Base-by-base conservation (phyloP, 2,113 vertebrate genomes). In the Cavia aperea region DNA sequence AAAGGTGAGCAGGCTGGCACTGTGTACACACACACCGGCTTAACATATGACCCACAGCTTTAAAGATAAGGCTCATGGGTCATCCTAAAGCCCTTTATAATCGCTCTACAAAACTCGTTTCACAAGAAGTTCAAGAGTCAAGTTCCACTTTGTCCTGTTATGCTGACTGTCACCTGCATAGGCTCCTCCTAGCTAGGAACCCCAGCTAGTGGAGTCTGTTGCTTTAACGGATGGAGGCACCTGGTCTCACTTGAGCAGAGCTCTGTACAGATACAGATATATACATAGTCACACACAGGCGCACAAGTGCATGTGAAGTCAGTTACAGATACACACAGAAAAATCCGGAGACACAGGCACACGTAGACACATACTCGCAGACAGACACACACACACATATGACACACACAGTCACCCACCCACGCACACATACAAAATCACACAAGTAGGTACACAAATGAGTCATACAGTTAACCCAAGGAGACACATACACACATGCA, bases 41-140 rank as follows among this genome's bases (percentile, higher is more conserved):
- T 1, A 2, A 13, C 73, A 39, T 18, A 4, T 0, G 29, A 31
- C 9, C 1, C 3, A 82, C 16, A n/a, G 70, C 26, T 29, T 60
- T 62, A 15, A 13, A 86, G 54, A 39, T 82, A 63, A 79, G 46
- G 51, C 46, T 0, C 0, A 0, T 19, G 13, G 33, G n/a, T 70
- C 72, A 54, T 18, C 14, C 1, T 5, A 24, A 54, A 49, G 36
- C 33, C 79, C 73, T 90, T 72, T 15, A 58, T 54, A 78, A 36
- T 11, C 16, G 21, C 73, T 16, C 85, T 9, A 23, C 18, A 12
- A 4, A 3, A 6, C 46, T 60, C 72, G 58, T 73, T 72, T 26
- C 46, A 7, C 7, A 19, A 19, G 5, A 31, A 43, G 43, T 54
- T 36, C 39, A 7, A 46, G 75, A 70, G 62, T 82, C 83, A 26